phyloP scores from a whole-genome alignment of 2,113 vertebrate genomes.

The Ceyx cyanopectus region DNA sequence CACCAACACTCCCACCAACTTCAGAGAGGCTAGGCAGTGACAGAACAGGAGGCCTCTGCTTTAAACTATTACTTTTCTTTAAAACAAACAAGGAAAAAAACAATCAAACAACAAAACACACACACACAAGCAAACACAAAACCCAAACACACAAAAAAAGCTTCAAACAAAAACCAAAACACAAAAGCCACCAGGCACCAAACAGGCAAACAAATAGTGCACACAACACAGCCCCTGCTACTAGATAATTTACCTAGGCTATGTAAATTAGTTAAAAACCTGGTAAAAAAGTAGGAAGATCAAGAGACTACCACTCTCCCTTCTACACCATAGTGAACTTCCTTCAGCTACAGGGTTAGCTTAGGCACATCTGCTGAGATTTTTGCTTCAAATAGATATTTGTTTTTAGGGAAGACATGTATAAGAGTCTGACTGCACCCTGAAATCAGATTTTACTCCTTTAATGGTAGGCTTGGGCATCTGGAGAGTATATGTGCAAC shows the following conservation, averaged over 20 bases:
- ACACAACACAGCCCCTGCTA: too few species aligned
- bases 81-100: not conserved
- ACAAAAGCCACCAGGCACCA: not conserved
- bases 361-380: not conserved
- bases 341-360: not conserved
- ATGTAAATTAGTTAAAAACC: not conserved
- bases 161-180: not conserved
- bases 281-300: not conserved
- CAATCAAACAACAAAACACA: too few species aligned
- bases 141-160: not conserved
- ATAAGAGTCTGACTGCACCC: constrained; percentile 16
- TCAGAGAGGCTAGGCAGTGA: not conserved
- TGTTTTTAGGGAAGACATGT: not conserved
- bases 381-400: not conserved
- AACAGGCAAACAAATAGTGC: not conserved
- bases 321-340: not conserved
- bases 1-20: not conserved
- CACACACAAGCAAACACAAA: not conserved
- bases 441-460: constrained; percentile 53
- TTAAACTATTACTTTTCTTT: not conserved
- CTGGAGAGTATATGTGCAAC: constrained; percentile 26
- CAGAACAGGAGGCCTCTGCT: not conserved
- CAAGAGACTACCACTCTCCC: not conserved
- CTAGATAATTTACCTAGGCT: too few species aligned
- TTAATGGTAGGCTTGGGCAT: constrained; percentile 16